Conservation (phyloP, 64 coral and sea anemone genomes). For the Cladopsammia gracilis region DNA sequence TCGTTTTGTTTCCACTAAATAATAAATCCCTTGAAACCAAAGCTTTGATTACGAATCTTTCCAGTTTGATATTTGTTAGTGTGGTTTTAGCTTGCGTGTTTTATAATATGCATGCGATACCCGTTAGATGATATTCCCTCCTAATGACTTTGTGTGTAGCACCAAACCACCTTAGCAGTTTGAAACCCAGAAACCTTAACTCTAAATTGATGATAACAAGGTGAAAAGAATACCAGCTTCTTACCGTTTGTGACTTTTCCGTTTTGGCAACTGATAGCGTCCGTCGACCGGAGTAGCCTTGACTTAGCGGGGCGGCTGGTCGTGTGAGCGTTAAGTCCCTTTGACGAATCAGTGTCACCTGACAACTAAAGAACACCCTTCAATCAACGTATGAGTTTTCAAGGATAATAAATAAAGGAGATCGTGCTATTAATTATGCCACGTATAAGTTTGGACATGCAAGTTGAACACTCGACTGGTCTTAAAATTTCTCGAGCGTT, state of each 20-base stretch:
- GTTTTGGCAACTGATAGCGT: slow-evolving; percentile 43
- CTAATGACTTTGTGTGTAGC: background rate
- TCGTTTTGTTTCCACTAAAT: background rate
- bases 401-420: slow-evolving; percentile 31
- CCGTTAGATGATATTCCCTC: slow-evolving; percentile 14
- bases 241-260: slow-evolving; percentile 49
- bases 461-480: background rate
- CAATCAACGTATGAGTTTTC: slow-evolving; percentile 53
- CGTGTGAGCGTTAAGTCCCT: slow-evolving; percentile 28
- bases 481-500: background rate
- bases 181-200: background rate
- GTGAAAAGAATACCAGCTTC: slow-evolving; percentile 50
- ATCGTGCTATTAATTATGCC: slow-evolving; percentile 45
- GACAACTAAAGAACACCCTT: slow-evolving; percentile 50
- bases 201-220: slow-evolving; percentile 52
- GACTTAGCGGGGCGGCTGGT: slow-evolving; percentile 39
- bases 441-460: slow-evolving; percentile 8
- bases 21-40: slow-evolving; percentile 10
- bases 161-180: background rate
- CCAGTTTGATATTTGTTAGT: background rate
- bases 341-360: slow-evolving; percentile 46
- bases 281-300: slow-evolving; percentile 19
- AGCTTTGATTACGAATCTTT: background rate
- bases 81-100: slow-evolving; percentile 27
- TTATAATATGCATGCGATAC: slow-evolving; percentile 8